Evolutionary conservation across 1,140 invertebrate genomes (phyloP), one percentile per base, ranked within the genome.

Genomic region (Lethrus apterus): DNA sequence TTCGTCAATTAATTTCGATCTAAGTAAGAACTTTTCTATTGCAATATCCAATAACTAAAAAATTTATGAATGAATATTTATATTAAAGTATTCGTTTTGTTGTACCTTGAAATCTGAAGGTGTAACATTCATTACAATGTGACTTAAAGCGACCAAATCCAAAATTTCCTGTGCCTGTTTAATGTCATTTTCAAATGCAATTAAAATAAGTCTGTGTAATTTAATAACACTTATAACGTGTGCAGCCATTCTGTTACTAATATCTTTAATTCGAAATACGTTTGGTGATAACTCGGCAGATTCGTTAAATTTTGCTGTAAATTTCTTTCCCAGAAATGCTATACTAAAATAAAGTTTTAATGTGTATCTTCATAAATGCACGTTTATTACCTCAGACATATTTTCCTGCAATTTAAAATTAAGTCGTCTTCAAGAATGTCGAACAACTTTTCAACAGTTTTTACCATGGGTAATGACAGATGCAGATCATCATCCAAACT

Each of bases 11-110:
- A 41, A 20, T 2, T 41, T 41, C 10, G 29, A 41, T 29, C 29
- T 41, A 14, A 41, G 10, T 26, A 41, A 26, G 29, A 21, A 41
- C 23, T 41, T 41, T 26, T 41, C 38, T 14, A 41, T n/a, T 1
- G 38, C 38, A 8, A 41, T 26, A 41, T 41, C 38, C 5, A 41
- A 11, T 13, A 41, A 29, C 34, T 36, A 20, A 2, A 36, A 36
- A 36, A 5, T 8, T n/a, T n/a, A n/a, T n/a, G 19, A 34, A 0
- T 3, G 33, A 34, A 34, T 34, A 33, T 17, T 31, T 31, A 31
- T 31, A 11, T 11, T 31, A 31, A 4, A 31, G 19, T 36, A 7
- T 9, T 36, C 9, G 11, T n/a, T 0, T 36, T 19, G 13, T 36
- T 11, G n/a, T 13, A 36, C 34, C 14, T 23, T 41, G 18, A 41